Evolutionary conservation across 2,113 vertebrate genomes (phyloP).

Genomic region (Clarias macrocephalus): DNA sequence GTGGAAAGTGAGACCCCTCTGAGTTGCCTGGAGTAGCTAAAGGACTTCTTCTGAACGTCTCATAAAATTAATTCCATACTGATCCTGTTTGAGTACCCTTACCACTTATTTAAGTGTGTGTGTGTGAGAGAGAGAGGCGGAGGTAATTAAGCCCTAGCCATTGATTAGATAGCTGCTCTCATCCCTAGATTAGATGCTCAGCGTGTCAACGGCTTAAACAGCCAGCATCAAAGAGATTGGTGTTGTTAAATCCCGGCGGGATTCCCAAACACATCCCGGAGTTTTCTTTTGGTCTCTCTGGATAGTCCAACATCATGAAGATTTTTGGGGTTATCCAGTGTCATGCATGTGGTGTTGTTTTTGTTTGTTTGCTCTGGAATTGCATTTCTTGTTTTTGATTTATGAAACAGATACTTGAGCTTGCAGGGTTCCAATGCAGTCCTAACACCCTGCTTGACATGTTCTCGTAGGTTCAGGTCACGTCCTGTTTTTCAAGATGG

Average conservation of each 20-base stretch:
- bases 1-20: background rate
- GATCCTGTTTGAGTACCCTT: constrained; percentile 25
- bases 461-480: background rate
- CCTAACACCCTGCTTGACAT: too few species aligned
- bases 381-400: background rate
- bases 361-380: background rate
- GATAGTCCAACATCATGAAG: constrained; percentile 30
- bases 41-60: background rate
- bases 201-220: constrained; percentile 59
- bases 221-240: constrained; percentile 69
- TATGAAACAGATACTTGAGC: background rate
- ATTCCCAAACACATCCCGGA: constrained; percentile 59
- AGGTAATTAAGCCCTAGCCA: constrained; percentile 71
- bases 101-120: constrained; percentile 50
- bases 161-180: constrained; percentile 73
- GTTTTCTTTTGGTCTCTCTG: constrained; percentile 51
- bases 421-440: too few species aligned
- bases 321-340: constrained; percentile 47
- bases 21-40: background rate
- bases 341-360: constrained; percentile 29
- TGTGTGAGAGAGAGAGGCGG: constrained; percentile 67
- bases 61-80: background rate
- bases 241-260: constrained; percentile 4
- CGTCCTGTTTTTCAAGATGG: background rate
- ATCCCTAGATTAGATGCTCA: constrained; percentile 70